These are phyloP conservation scores for Lithophane semibrunnea DNA, from an alignment of 2,888 invertebrate genomes.

Conservation along the genomic window DNA sequence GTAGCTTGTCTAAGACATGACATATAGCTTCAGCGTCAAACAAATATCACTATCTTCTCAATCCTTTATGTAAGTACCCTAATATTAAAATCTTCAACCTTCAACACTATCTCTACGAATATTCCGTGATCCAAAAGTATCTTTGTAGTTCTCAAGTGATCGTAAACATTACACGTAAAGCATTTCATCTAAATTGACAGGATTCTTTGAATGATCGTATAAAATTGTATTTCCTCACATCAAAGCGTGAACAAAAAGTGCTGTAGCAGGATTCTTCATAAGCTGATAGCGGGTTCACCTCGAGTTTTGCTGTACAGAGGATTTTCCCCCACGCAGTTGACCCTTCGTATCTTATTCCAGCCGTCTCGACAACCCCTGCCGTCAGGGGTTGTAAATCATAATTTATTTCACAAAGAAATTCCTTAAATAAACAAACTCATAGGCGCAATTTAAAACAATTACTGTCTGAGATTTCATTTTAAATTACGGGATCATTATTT, in stretches of 20 bases:
- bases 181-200: conserved; percentile 57
- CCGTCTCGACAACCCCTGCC: conserved; percentile 70
- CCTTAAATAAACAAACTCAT: conserved; percentile 64
- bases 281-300: conserved; percentile 68
- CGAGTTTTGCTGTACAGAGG: conserved; percentile 64
- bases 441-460: conserved; percentile 67
- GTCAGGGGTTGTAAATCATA: conserved; percentile 79
- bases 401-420: conserved; percentile 74
- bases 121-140: conserved; percentile 12
- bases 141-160: conserved; percentile 42
- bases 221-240: conserved; percentile 68
- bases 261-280: conserved; percentile 67
- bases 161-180: conserved; percentile 48
- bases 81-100: conserved; percentile 18
- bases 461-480: conserved; percentile 66
- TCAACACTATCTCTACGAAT: conserved; percentile 17
- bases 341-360: conserved; percentile 80
- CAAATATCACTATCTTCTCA: no score
- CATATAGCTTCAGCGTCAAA: neutral
- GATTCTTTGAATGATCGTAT: conserved; percentile 56
- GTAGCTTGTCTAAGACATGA: no score
- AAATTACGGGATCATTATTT: conserved; percentile 60
- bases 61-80: conserved; percentile 4
- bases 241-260: conserved; percentile 68
- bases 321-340: conserved; percentile 74